Percentiles rank a stretch among this genome's conserved stretches.
Evolutionary conservation across 2,113 vertebrate species (phyloP).

Genomic region (Petaurus breviceps): DNA sequence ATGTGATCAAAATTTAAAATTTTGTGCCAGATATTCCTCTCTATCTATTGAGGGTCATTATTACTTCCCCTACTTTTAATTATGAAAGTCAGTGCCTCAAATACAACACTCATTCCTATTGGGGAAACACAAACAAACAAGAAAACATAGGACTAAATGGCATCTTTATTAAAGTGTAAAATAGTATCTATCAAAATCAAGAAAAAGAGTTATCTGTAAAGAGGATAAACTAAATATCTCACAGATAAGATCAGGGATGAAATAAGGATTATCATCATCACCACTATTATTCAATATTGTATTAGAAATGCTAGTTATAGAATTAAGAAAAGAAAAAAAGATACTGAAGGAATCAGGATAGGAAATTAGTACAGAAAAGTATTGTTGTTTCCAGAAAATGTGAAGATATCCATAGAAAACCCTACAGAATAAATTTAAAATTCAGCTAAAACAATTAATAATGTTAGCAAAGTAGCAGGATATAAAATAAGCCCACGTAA

Average conservation of each 20-base stretch:
- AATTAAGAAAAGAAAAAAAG: neutral
- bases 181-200: neutral
- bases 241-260: neutral
- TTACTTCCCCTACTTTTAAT: neutral
- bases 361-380: neutral
- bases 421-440: neutral
- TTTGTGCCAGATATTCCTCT: neutral
- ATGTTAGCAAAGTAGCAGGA: neutral
- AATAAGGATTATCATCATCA: neutral
- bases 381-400: neutral
- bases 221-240: neutral
- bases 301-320: neutral
- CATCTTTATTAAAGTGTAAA: neutral
- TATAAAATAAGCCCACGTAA: neutral
- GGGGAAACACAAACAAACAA: neutral
- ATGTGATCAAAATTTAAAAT: neutral
- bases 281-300: neutral
- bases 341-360: neutral
- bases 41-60: neutral
- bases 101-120: neutral
- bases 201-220: neutral
- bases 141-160: neutral
- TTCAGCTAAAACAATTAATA: neutral
- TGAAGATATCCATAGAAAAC: neutral
- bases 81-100: neutral